Evolutionary conservation across 2,797 vertebrate genomes (phyloP), one percentile per base, ranked within the genome.

Genomic region (Cirrhinus molitorella): DNA sequence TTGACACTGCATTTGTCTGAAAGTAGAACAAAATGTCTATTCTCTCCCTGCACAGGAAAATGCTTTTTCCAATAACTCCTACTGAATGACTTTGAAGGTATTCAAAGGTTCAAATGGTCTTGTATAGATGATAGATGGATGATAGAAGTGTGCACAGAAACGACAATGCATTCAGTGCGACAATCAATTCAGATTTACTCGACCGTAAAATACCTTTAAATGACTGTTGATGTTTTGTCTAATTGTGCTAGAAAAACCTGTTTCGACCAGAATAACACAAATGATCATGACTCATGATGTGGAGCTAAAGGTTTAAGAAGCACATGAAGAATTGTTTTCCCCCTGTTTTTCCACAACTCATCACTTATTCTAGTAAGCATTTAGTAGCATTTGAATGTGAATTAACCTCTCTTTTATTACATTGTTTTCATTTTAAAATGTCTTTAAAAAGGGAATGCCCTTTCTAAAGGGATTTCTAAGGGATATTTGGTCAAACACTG

Each of bases 351-450:
- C 53, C 34, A 55, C n/a, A 5, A 2, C 37, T 47, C 25, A 4
- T 31, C 43, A 6, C 13, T 71, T 1, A 37, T 28, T 72, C 51
- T 71, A 21, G 61, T 72, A 66, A 74, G 47, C 37, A 81, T 72
- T 78, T 76, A 73, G 25, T 76, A 73, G 84, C 68, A 75, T 81
- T 86, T 77, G 85, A 89, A 82, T 86, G 88, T 87, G 83, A 86
- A 79, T 82, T 12, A 90, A 72, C 16, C 59, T 34, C 25, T 40
- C 23, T 74, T 82, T 73, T 74, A 25, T 65, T 70, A 23, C 78
- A 31, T 79, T n/a, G 10, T 49, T 21, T 84, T 43, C 5, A 79
- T 73, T 88, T 83, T 61, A 81, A 86, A 67, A 86, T 85, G 31
- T 13, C 76, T 80, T 87, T 80, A 67, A 79, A 87, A 78, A 86